phyloP scores from a whole-genome alignment of 2,797 vertebrate genomes.

The Thaleichthys pacificus region DNA sequence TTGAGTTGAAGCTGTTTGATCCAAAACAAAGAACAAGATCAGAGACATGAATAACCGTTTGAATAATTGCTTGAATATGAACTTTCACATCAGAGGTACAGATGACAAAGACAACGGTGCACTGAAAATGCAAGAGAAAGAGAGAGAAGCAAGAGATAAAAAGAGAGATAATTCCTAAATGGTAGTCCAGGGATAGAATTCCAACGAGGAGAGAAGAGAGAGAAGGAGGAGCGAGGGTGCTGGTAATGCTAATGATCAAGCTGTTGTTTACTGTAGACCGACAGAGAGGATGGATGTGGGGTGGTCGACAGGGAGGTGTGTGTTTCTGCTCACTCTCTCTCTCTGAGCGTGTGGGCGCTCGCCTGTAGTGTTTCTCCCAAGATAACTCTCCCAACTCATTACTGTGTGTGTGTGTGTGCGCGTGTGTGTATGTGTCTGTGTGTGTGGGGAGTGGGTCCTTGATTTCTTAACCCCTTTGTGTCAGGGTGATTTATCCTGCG shows the following conservation, averaged over 20 bases:
- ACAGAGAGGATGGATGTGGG: conserved; percentile 17
- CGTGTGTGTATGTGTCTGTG: neutral
- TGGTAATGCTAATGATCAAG: conserved; percentile 22
- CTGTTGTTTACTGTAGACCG: conserved; percentile 14
- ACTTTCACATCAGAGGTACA: neutral
- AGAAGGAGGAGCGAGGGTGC: conserved; percentile 17
- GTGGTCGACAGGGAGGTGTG: neutral
- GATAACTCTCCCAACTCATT: conserved; percentile 1
- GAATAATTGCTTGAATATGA: neutral
- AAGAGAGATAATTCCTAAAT: neutral
- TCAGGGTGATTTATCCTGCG: conserved; percentile 68
- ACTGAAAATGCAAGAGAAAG: neutral
- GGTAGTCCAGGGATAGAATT: neutral
- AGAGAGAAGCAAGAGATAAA: neutral
- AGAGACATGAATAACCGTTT: neutral
- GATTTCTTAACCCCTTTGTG: conserved; percentile 64
- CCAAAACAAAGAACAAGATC: neutral
- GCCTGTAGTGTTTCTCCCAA: neutral
- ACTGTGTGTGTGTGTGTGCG: neutral
- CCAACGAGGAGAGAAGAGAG: neutral
- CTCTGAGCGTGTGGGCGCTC: neutral
- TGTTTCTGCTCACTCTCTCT: too few species aligned
- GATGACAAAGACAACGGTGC: neutral
- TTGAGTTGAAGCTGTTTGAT: neutral
- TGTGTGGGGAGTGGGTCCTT: conserved; percentile 14